Conservation (phyloP, 2,888 invertebrate species). For the Melikaiella ostensackeni region DNA sequence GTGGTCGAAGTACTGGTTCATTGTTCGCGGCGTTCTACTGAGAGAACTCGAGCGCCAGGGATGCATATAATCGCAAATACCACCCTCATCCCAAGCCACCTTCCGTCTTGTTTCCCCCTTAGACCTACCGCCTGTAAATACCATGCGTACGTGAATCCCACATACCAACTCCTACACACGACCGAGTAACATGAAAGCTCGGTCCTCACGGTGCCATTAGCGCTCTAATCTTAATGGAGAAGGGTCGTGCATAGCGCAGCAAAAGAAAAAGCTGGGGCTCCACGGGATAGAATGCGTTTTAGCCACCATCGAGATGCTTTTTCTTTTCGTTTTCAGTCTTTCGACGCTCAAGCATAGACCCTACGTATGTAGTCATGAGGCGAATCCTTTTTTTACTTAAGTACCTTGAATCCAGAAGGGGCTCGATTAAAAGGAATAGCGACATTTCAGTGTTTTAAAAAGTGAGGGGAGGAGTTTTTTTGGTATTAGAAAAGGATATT, state of each 20-base stretch:
- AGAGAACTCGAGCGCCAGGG: conserved; percentile 48
- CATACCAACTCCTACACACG: conserved; percentile 17
- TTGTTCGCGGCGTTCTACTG: conserved; percentile 57
- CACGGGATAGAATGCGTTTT: conserved; percentile 50
- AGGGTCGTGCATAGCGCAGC: conserved; percentile 49
- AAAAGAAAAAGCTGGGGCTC: conserved; percentile 49
- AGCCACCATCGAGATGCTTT: conserved; percentile 45
- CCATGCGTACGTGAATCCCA: conserved; percentile 43
- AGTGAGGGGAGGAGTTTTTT: no score
- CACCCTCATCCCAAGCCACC: conserved; percentile 36
- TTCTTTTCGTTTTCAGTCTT: conserved; percentile 1
- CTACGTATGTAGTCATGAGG: background rate
- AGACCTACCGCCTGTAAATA: conserved; percentile 43
- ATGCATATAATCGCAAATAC: conserved; percentile 46
- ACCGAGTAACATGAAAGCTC: conserved; percentile 40
- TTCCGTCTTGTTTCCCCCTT: conserved; percentile 27
- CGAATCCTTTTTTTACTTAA: background rate
- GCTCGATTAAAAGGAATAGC: background rate
- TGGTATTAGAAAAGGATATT: no score
- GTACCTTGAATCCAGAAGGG: background rate
- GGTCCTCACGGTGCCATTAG: conserved; percentile 58
- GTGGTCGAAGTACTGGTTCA: conserved; percentile 59
- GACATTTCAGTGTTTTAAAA: no score
- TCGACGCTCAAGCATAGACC: background rate
- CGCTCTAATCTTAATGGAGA: conserved; percentile 61